Conservation (phyloP, 2,888 invertebrate genomes). For the Anorthoa munda region DNA sequence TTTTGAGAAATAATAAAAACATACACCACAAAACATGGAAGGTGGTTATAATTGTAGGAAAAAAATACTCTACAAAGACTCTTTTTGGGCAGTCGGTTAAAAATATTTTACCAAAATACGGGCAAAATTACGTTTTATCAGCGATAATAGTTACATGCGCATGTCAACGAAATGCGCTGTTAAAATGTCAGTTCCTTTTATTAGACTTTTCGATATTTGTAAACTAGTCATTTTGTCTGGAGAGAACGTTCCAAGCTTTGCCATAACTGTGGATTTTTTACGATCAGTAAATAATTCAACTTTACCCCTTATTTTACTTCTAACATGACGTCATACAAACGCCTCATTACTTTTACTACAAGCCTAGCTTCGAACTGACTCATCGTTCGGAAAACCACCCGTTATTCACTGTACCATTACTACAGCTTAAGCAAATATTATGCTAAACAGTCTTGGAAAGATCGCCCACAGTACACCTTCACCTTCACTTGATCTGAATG, state of each 20-base stretch:
- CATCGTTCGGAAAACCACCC: conserved; percentile 34
- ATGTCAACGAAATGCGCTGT: too few relatives aligned
- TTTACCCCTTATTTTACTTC: conserved; percentile 2
- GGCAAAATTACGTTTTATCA: too few relatives aligned
- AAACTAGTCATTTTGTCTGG: too few relatives aligned
- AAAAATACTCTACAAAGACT: too few relatives aligned
- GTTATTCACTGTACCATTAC: conserved; percentile 28
- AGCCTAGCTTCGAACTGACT: conserved; percentile 19
- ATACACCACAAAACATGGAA: too few relatives aligned
- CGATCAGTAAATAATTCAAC: not conserved
- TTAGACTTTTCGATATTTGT: too few relatives aligned
- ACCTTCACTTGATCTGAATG: conserved; percentile 16
- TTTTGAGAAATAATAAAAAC: not conserved
- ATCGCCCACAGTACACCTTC: conserved; percentile 46
- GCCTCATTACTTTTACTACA: conserved; percentile 22
- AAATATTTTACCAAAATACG: too few relatives aligned
- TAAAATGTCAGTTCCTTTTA: too few relatives aligned
- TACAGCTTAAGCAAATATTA: conserved; percentile 41
- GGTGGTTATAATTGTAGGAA: too few relatives aligned
- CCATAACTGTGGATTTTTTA: not conserved
- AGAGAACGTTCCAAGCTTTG: too few relatives aligned
- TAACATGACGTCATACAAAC: conserved; percentile 17
- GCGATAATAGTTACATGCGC: too few relatives aligned
- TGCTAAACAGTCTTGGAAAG: conserved; percentile 29
- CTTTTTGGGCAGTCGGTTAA: too few relatives aligned